Conservation (phyloP, 2,113 vertebrate species). For the Paratilapia polleni region DNA sequence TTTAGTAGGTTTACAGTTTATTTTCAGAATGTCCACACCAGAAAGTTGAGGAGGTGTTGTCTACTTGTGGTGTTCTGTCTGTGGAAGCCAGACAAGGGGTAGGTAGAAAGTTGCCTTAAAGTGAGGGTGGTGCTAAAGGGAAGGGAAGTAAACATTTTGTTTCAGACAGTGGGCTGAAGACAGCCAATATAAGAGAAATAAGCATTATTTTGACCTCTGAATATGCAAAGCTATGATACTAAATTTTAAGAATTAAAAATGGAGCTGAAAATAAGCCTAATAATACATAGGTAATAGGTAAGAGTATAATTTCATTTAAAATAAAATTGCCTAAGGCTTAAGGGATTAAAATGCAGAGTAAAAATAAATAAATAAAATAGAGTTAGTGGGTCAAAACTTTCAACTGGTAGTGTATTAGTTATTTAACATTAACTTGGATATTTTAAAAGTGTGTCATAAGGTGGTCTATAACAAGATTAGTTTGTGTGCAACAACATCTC, state of each 20-base stretch:
- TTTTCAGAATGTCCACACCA: not conserved
- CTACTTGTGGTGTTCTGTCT: not conserved
- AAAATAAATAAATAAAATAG: not conserved
- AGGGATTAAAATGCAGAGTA: not conserved
- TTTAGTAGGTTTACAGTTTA: too few species aligned
- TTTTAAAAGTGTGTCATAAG: not conserved
- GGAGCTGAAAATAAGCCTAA: too few species aligned
- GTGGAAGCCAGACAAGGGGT: not conserved
- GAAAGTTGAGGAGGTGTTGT: not conserved
- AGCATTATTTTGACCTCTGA: not conserved
- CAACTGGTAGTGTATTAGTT: not conserved
- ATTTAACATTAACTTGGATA: not conserved
- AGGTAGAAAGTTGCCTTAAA: not conserved
- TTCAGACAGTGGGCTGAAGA: not conserved
- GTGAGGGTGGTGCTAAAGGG: not conserved
- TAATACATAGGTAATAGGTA: not conserved
- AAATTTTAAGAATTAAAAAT: too few species aligned
- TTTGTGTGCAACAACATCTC: not conserved
- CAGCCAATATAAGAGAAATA: not conserved
- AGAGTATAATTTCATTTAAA: fast-evolving
- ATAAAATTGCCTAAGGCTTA: not conserved
- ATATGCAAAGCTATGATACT: not conserved
- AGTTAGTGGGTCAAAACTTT: not conserved
- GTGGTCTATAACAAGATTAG: not conserved
- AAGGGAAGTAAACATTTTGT: not conserved